Percentiles rank a stretch among this genome's conserved stretches.
phyloP scores from a whole-genome alignment of 2,888 invertebrate genomes.

The Cephonodes hylas region DNA sequence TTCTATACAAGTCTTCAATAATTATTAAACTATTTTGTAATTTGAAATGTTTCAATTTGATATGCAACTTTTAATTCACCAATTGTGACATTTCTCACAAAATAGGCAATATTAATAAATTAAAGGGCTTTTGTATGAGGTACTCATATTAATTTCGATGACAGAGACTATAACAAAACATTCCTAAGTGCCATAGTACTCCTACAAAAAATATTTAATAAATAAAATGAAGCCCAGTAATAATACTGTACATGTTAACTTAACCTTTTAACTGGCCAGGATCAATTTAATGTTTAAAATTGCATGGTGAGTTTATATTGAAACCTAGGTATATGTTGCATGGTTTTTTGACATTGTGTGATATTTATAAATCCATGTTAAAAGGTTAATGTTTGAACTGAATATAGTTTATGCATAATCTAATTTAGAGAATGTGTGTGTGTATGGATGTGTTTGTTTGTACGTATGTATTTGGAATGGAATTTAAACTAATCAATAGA shows the following conservation, averaged over 20 bases:
- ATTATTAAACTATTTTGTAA: too few relatives aligned
- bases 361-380: not conserved
- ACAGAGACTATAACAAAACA: too few relatives aligned
- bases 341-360: not conserved
- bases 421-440: slow-evolving; percentile 26
- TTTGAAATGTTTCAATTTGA: too few relatives aligned
- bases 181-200: too few relatives aligned
- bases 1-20: too few relatives aligned
- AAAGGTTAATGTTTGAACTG: not conserved
- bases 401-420: not conserved
- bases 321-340: not conserved
- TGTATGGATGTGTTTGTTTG: slow-evolving; percentile 20
- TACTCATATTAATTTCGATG: too few relatives aligned
- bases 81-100: too few relatives aligned
- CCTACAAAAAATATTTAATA: too few relatives aligned
- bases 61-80: too few relatives aligned
- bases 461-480: slow-evolving; percentile 18
- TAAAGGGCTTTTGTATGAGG: too few relatives aligned
- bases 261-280: not conserved
- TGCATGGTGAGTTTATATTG: not conserved
- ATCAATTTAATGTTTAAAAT: not conserved
- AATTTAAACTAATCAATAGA: slow-evolving; percentile 15
- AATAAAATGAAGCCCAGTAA: too few relatives aligned
- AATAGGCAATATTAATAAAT: too few relatives aligned
- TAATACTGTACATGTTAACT: not conserved